Base-by-base conservation (phyloP, 2,113 vertebrate species). In the Calonectris borealis region DNA sequence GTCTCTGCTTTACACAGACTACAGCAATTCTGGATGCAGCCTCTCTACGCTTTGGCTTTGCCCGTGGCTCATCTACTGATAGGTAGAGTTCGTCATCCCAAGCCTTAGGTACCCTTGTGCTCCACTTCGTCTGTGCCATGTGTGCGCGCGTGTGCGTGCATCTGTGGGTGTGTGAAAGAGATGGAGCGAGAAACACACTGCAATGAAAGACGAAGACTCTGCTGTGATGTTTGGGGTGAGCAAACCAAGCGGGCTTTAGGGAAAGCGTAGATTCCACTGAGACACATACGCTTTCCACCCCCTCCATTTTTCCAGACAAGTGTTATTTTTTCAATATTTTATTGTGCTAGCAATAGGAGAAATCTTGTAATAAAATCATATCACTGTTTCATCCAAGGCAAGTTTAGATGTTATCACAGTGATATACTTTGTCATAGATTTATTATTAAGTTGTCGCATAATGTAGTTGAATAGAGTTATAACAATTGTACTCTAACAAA, bases 321-420 rank as follows among this genome's bases (percentile, higher is more conserved):
- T n/a, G 36, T 42, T 92, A 70, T 96, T 96, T 93, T 93, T 94
- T 97, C 95, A 92, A 29, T 97, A 96, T 72, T 97, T 97, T 97
- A 60, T 94, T 94, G 73, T 73, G 49, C 94, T 93, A 93, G 86
- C 64, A 96, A 94, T 82, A 96, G 86, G 82, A 97, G 71, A 97
- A 97, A 96, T 96, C 91, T 94, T 93, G 81, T 93, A 94, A 97
- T 97, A 97, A 97, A 97, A 97, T 97, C 89, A 57, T 90, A 96
- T 95, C n/a, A 4, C 61, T 95, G 83, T 38, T 97, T 94, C 78
- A 93, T 95, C 88, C 83, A 60, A 94, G 80, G 36, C 81, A 96
- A 96, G 94, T 97, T 97, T 97, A 94, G 90, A 91, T 93, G 91
- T 96, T 97, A 94, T 95, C 94, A 83, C 86, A 90, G 78, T 88